These are phyloP conservation scores for Charanyca ferruginea DNA, from an alignment of 2,888 invertebrate genomes.

Conservation along the genomic window DNA sequence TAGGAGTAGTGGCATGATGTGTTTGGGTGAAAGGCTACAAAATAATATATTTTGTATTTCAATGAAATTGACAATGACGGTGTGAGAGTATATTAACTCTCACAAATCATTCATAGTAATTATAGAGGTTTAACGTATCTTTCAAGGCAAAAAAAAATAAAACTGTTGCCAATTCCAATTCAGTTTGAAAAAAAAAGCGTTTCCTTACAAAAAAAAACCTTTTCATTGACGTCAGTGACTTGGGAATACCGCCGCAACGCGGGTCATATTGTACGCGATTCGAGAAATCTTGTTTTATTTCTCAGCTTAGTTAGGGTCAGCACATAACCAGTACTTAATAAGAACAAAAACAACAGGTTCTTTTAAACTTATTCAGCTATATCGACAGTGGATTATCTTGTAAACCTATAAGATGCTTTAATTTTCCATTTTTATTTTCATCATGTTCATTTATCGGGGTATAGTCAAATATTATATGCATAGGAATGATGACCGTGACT, in stretches of 20 bases:
- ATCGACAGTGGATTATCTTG: not conserved
- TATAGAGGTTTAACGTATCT: not conserved
- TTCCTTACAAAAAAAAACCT: constrained; percentile 2
- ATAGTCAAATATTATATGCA: not conserved
- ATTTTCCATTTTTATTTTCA: no score
- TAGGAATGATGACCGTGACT: constrained; percentile 16
- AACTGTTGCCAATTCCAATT: not conserved
- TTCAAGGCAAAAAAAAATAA: not conserved
- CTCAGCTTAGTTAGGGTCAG: not conserved
- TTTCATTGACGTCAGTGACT: constrained; percentile 8
- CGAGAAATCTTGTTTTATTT: constrained; percentile 2
- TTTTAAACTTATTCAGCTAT: not conserved
- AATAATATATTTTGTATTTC: constrained; percentile 15
- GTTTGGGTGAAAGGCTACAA: not conserved
- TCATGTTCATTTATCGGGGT: not conserved
- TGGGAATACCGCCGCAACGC: not conserved
- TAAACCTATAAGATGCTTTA: no score
- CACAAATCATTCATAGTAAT: not conserved
- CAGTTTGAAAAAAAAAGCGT: not conserved
- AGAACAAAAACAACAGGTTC: not conserved
- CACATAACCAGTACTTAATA: not conserved
- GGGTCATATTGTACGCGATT: constrained; percentile 16
- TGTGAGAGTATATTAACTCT: not conserved
- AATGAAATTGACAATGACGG: not conserved
- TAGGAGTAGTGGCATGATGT: no score